These are phyloP conservation scores for Drosophila macrothrix DNA, from an alignment of 2,888 invertebrate species.

Conservation along the genomic window DNA sequence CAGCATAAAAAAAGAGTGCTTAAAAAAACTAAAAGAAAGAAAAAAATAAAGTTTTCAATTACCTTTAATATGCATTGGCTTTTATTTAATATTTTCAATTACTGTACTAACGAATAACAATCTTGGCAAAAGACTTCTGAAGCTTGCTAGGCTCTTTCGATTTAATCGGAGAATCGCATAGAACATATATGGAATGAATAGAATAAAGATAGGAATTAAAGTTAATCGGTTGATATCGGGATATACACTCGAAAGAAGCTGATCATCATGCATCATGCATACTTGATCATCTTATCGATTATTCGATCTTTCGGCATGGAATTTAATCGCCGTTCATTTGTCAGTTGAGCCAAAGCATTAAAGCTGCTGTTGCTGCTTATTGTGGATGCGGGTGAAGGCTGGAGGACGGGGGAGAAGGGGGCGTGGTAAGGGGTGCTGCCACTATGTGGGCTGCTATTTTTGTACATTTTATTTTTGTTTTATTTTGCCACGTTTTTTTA, in stretches of 20 bases:
- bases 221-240: not conserved
- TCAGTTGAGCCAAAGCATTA: not conserved
- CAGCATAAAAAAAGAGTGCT: not conserved
- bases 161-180: not conserved
- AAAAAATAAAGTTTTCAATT: not conserved
- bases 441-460: conserved; percentile 20
- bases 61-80: not conserved
- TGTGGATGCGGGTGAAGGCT: not conserved
- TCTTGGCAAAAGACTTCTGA: not conserved
- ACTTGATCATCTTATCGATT: conserved; percentile 5
- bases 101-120: not conserved
- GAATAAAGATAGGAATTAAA: not conserved
- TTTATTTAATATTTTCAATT: not conserved
- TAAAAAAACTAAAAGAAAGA: not conserved
- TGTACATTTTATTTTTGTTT: conserved; percentile 22
- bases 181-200: not conserved
- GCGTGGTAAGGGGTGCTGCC: conserved; percentile 7
- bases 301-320: conserved; percentile 14
- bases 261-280: not conserved
- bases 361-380: no score
- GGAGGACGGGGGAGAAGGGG: no score
- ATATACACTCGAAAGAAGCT: not conserved
- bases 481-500: conserved; percentile 23
- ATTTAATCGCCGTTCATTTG: not conserved
- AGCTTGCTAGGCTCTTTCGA: not conserved